Evolutionary conservation across 1,140 invertebrate genomes (phyloP).

Genomic region (Drosophila mayri): DNA sequence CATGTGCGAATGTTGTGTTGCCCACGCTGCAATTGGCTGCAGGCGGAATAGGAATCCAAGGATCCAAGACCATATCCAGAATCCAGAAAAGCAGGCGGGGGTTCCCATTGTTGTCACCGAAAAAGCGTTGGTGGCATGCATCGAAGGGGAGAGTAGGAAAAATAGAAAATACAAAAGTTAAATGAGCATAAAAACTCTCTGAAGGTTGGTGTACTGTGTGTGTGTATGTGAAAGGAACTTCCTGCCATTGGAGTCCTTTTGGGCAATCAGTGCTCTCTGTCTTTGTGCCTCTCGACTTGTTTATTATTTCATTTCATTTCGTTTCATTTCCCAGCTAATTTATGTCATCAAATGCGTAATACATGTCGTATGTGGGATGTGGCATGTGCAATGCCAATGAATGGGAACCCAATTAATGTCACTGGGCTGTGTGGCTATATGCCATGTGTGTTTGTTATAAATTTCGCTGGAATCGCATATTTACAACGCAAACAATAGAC

Average conservation of each 20-base stretch:
- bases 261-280: neutral
- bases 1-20: constrained; percentile 88
- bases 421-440: neutral
- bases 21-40: constrained; percentile 86
- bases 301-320: constrained; percentile 27
- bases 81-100: constrained; percentile 12
- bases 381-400: constrained; percentile 43
- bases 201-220: neutral
- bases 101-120: constrained; percentile 50
- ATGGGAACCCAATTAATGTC: constrained; percentile 56
- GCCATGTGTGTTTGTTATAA: constrained; percentile 49
- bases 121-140: constrained; percentile 15
- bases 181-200: constrained; percentile 45
- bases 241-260: neutral
- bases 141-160: neutral
- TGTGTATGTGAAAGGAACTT: constrained; percentile 2
- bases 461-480: constrained; percentile 58
- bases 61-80: constrained; percentile 23
- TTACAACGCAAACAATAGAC: constrained; percentile 69
- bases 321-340: constrained; percentile 43
- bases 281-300: neutral
- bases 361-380: constrained; percentile 52
- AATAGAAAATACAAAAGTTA: constrained; percentile 47
- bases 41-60: constrained; percentile 36
- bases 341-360: constrained; percentile 53